These are phyloP conservation scores for Phalloptychus januarius DNA, from an alignment of 2,797 vertebrate species.

Conservation along the genomic window DNA sequence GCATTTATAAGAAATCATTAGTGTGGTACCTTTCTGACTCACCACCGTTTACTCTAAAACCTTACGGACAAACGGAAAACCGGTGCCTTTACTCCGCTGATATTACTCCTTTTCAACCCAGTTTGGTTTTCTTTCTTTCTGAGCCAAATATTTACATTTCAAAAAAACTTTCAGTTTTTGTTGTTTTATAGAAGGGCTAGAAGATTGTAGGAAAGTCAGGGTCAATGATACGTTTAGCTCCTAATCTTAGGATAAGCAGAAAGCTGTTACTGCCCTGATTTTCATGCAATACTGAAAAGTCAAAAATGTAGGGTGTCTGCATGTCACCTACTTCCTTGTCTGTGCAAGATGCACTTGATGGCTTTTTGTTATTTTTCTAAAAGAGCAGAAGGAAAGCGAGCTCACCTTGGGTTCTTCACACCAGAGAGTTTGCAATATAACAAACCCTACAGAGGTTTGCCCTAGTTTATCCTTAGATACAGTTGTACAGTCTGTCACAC, in stretches of 20 bases:
- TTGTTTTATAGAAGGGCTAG: not conserved
- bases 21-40: not conserved
- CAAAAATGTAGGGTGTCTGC: not conserved
- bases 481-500: slow-evolving; percentile 68
- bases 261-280: not conserved
- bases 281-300: not conserved
- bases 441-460: slow-evolving; percentile 72
- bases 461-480: slow-evolving; percentile 75
- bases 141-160: not conserved
- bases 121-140: not conserved
- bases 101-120: not conserved
- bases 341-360: not conserved
- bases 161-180: not conserved
- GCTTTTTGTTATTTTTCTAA: slow-evolving; percentile 1
- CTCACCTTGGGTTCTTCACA: slow-evolving; percentile 47
- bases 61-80: not conserved
- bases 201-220: not conserved
- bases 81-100: not conserved
- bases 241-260: not conserved
- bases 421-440: slow-evolving; percentile 64
- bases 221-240: not conserved
- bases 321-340: not conserved
- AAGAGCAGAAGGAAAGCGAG: slow-evolving; percentile 25
- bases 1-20: not conserved
- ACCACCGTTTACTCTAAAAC: not conserved